Evolutionary conservation across 2,888 invertebrate species (phyloP), one percentile per base, ranked within the genome.

Genomic region (Mycalesis mineus): DNA sequence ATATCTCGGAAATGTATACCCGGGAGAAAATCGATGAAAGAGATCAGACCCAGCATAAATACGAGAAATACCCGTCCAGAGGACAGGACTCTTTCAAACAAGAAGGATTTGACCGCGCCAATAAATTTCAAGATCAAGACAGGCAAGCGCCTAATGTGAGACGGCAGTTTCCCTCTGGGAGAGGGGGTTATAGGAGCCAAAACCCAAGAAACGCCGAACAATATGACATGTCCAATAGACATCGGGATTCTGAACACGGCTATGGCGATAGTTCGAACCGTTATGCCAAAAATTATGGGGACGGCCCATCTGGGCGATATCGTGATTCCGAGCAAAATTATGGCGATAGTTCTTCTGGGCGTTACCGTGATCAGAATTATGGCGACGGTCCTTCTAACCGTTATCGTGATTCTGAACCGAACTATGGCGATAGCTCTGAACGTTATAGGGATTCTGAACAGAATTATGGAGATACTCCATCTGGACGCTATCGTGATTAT

Each of bases 141-240:
- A 67, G 60, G 49, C 57, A 55, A 7, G 3, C 5, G 5, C 42
- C 64, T 0, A 61, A 60, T 5, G 67, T 68, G 7, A 72, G 75
- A 39, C 64, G 79, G 36, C 79, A 53, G 17, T 14, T 53, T 11
- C 28, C 6, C 15, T 64, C n/a, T n/a, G n/a, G 71, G 8, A 72
- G 83, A 51, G 84, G 80, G 0, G 75, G 77, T 0, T 75, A 71
- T 40, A 75, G 75, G 41, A 77, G 75, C 0, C 70, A 72, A 6
- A 58, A 53, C 15, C 56, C 64, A 14, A 70, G 68, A 7, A 69
- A 66, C 13, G 65, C 71, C 1, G 69, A 69, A 4, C 66, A 68
- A n/a, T 62, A 68, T 29, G 66, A 62, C 6, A 68, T 66, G 28
- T 61, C 59, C n/a, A 36, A 61, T 3, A 58, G 63, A 54, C 57